Evolutionary conservation across 2,797 vertebrate genomes (phyloP).

Genomic region (Ctenopoma multispine): DNA sequence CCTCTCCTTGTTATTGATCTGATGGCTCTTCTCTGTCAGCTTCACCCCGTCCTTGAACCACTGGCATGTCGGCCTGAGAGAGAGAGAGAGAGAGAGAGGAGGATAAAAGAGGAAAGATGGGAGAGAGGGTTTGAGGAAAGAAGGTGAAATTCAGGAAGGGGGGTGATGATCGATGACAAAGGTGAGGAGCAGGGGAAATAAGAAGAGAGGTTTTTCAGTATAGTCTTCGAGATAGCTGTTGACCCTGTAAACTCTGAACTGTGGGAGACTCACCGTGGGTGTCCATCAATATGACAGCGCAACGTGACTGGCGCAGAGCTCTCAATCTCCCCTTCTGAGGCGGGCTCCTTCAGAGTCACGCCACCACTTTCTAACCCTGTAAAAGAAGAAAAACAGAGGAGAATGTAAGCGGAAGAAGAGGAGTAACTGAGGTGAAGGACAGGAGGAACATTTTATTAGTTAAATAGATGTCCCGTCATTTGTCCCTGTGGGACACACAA

Average conservation of each 20-base stretch:
- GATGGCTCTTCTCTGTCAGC: slow-evolving; percentile 85
- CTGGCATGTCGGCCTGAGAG: slow-evolving; percentile 89
- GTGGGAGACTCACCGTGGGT: slow-evolving; percentile 91
- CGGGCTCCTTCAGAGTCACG: slow-evolving; percentile 91
- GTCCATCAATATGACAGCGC: slow-evolving; percentile 94
- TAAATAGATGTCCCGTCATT: slow-evolving; percentile 62
- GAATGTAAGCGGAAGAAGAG: slow-evolving; percentile 29
- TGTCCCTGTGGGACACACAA: slow-evolving; percentile 27
- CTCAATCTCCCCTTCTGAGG: slow-evolving; percentile 88
- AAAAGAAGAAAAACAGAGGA: slow-evolving; percentile 28
- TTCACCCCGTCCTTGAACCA: slow-evolving; percentile 90
- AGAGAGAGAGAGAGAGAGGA: background rate
- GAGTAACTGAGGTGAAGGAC: slow-evolving; percentile 36
- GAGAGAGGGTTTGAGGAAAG: background rate
- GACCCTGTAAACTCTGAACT: slow-evolving; percentile 38
- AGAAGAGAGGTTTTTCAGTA: slow-evolving; percentile 15
- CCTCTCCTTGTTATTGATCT: slow-evolving; percentile 92
- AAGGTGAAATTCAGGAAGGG: background rate
- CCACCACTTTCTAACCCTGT: slow-evolving; percentile 94
- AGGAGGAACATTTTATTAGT: slow-evolving; percentile 50
- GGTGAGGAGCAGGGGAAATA: background rate
- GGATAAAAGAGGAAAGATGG: background rate
- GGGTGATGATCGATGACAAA: background rate
- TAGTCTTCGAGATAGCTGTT: slow-evolving; percentile 17
- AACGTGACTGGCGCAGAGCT: slow-evolving; percentile 89